Percentiles rank a stretch among this genome's conserved stretches.
phyloP scores from a whole-genome alignment of 2,888 invertebrate species.

The Iselma pallidipennis region DNA sequence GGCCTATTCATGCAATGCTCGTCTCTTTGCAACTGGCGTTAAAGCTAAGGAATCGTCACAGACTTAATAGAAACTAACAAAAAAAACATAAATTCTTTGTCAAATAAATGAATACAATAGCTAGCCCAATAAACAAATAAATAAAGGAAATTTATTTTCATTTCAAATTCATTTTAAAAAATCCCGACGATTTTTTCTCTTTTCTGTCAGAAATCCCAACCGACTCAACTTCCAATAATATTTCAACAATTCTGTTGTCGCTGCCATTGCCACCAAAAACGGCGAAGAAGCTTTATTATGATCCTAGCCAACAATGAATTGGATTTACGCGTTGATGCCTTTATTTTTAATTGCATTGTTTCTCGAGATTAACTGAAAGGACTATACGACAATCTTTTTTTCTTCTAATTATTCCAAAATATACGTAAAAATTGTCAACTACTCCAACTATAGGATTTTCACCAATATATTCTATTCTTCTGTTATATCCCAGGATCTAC shows the following conservation, averaged over 20 bases:
- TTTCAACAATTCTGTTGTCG: neutral
- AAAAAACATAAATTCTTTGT: too few species aligned
- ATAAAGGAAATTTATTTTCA: neutral
- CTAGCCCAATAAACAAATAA: too few species aligned
- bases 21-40: too few species aligned
- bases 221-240: neutral
- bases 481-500: too few species aligned
- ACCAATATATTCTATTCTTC: neutral
- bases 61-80: too few species aligned
- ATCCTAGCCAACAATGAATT: neutral
- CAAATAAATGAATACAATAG: too few species aligned
- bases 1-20: too few species aligned
- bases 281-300: neutral
- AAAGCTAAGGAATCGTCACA: too few species aligned
- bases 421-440: too few species aligned
- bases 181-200: neutral
- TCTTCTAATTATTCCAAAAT: too few species aligned
- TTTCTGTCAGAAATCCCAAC: neutral
- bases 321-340: neutral
- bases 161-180: neutral
- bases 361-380: neutral
- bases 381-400: neutral
- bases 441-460: too few species aligned
- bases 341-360: neutral
- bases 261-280: neutral